phyloP scores from a whole-genome alignment of 2,113 vertebrate genomes.

The Dasyurus viverrinus region DNA sequence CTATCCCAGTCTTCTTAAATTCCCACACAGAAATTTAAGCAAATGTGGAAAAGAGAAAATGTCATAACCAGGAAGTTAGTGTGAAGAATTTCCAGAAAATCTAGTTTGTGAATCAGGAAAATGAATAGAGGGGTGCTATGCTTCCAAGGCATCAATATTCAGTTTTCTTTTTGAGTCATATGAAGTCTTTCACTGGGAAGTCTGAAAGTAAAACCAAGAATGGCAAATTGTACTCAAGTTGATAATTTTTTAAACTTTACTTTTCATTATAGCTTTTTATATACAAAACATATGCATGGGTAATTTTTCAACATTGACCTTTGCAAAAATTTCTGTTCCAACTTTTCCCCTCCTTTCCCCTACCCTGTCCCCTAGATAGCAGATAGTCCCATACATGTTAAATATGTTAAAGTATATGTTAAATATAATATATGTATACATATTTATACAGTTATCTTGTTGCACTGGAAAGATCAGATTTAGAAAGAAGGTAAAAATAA shows the following conservation, averaged over 20 bases:
- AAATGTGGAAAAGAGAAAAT: not conserved
- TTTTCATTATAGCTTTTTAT: too few species aligned
- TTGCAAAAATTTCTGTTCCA: too few species aligned
- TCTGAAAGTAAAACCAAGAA: not conserved
- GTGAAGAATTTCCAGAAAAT: not conserved
- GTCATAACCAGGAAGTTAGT: not conserved
- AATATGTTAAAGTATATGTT: too few species aligned
- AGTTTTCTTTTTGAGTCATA: not conserved
- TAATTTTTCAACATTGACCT: too few species aligned
- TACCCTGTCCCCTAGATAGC: too few species aligned
- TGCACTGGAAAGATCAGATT: too few species aligned
- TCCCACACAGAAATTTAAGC: not conserved
- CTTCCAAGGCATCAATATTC: not conserved
- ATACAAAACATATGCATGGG: too few species aligned
- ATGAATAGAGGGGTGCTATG: not conserved
- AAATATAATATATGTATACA: too few species aligned
- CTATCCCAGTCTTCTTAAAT: conserved; percentile 6
- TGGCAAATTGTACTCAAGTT: not conserved
- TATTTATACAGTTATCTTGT: too few species aligned
- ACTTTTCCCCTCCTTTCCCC: too few species aligned
- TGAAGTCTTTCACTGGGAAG: not conserved
- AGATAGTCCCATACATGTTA: too few species aligned
- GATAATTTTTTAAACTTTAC: not conserved
- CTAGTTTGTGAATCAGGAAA: not conserved
- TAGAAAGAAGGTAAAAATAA: too few species aligned